phyloP scores from a whole-genome alignment of 2,113 vertebrate species.

The Progne subis region DNA sequence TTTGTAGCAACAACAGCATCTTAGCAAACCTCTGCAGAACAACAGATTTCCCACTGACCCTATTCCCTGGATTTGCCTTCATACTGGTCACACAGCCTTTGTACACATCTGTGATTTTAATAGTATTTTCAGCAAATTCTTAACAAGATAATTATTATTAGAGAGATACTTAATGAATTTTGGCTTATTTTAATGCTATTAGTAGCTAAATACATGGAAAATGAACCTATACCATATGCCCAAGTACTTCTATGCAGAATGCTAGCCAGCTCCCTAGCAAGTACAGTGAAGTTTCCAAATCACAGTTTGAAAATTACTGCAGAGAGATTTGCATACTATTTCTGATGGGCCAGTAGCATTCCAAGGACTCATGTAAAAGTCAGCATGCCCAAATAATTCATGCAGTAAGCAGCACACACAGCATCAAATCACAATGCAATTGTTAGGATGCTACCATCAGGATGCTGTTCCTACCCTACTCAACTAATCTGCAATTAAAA shows the following conservation, averaged over 20 bases:
- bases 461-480: not conserved
- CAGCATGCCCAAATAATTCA: not conserved
- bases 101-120: not conserved
- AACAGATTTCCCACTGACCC: not conserved
- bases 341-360: not conserved
- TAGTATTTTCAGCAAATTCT: not conserved
- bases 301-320: constrained; percentile 4
- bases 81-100: not conserved
- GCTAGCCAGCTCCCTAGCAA: not conserved
- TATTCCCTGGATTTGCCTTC: not conserved
- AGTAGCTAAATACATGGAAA: not conserved
- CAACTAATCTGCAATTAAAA: not conserved
- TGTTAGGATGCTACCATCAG: not conserved
- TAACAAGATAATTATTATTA: not conserved
- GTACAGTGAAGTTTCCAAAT: not conserved
- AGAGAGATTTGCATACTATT: constrained; percentile 7
- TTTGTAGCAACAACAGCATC: not conserved
- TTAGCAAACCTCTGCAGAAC: not conserved
- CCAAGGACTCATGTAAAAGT: not conserved
- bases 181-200: constrained; percentile 7
- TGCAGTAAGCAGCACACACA: not conserved
- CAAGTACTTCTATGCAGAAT: not conserved
- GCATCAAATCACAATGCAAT: not conserved
- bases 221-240: not conserved
- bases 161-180: not conserved